Evolutionary conservation across 2,888 invertebrate species (phyloP), one percentile per base, ranked within the genome.

Genomic region (Ectropis crepuscularia): DNA sequence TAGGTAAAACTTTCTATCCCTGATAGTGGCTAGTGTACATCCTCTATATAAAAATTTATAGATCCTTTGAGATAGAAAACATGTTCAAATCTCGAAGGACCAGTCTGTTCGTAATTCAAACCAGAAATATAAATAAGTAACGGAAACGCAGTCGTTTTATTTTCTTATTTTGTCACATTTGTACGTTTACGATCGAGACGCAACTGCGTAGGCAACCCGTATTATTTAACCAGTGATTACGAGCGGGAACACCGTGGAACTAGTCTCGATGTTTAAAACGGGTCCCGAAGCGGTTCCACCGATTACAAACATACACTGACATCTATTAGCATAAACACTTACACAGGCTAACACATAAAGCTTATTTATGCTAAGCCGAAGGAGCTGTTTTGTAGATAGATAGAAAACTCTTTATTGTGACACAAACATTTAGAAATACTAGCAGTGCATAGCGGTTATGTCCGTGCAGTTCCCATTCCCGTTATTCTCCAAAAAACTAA

Each of bases 301-400:
- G 53, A 66, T 67, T 69, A 68, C 55, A 68, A 67, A 65, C 67
- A 71, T 47, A 63, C 65, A 66, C 69, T 49, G 39, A 67, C 64
- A 57, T 63, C 58, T 70, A 72, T 70, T 72, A 70, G 62, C 69
- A 69, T 70, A 68, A 59, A 67, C 64, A 69, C 65, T 61, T 61
- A 69, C 64, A 28, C 16, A 2, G 16, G 16, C 16, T 28, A 28
- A 28, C 16, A 28, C 16, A 28, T 28, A 28, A 28, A 28, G 16
- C 1, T 28, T 28, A 28, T 28, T 28, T 28, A 28, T 28, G 16
- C 16, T 28, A 28, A 28, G 16, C 4, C 16, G 16, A 28, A 28
- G 16, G 16, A 28, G 16, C 16, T 28, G 16, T 4, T 28, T 28
- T 28, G 4, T 28, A 28, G 16, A 28, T 28, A 28, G 16, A 28